Conservation (phyloP, 2,797 vertebrate genomes). For the Macropodus opercularis region DNA sequence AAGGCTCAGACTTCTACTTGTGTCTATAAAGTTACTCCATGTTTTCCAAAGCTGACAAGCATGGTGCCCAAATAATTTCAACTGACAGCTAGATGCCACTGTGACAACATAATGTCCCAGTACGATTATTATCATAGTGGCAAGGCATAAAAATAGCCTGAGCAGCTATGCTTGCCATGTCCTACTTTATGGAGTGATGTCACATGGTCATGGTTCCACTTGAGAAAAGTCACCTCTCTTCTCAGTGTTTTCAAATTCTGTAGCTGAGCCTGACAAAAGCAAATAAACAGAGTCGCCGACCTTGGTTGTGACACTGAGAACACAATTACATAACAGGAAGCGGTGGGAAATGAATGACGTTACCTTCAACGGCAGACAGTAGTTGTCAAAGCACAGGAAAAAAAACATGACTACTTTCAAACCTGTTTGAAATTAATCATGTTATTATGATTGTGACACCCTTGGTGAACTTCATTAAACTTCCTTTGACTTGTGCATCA, state of each 20-base stretch:
- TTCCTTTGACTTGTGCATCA: conserved; percentile 14
- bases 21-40: background rate
- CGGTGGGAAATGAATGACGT: conserved; percentile 26
- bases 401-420: conserved; percentile 24
- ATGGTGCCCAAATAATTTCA: conserved; percentile 12
- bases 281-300: conserved; percentile 64
- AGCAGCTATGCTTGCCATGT: conserved; percentile 34
- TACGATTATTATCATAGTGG: conserved; percentile 48
- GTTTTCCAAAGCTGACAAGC: conserved; percentile 3
- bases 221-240: conserved; percentile 34
- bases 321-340: conserved; percentile 69
- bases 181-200: conserved; percentile 18
- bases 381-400: conserved; percentile 26
- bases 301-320: conserved; percentile 52
- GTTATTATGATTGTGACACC: conserved; percentile 23
- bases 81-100: conserved; percentile 29
- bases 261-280: conserved; percentile 52
- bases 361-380: conserved; percentile 13
- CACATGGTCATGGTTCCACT: conserved; percentile 17
- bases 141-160: conserved; percentile 56
- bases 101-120: conserved; percentile 33
- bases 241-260: conserved; percentile 30
- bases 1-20: background rate
- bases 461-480: background rate
- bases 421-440: conserved; percentile 30